Conservation (phyloP, 2,888 invertebrate genomes). For the Lypha dubia region DNA sequence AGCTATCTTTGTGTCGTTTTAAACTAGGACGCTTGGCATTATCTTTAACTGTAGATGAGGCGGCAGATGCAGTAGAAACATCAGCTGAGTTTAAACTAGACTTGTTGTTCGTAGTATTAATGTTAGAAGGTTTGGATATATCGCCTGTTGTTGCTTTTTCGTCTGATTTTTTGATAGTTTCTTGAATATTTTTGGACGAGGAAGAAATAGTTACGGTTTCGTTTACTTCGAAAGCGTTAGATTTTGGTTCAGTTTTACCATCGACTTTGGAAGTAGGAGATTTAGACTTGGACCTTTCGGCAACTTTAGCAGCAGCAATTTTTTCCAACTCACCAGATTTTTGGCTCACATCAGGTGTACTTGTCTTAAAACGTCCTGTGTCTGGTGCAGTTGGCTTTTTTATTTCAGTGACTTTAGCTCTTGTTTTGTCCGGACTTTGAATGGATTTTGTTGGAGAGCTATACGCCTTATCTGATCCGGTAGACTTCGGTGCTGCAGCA, state of each 20-base stretch:
- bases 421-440: conserved; percentile 67
- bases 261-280: conserved; percentile 48
- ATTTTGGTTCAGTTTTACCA: conserved; percentile 20
- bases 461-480: not conserved
- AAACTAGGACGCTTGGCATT: conserved; percentile 77
- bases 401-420: conserved; percentile 76
- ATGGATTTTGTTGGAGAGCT: conserved; percentile 23
- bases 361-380: conserved; percentile 58
- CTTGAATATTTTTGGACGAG: conserved; percentile 13
- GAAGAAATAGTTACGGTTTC: conserved; percentile 15
- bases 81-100: conserved; percentile 17
- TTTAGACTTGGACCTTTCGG: conserved; percentile 66
- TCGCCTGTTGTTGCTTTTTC: conserved; percentile 23
- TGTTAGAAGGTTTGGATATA: not conserved
- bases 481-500: conserved; percentile 6
- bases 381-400: conserved; percentile 66
- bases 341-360: not conserved
- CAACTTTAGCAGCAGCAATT: conserved; percentile 69
- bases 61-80: conserved; percentile 13
- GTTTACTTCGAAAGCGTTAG: conserved; percentile 8
- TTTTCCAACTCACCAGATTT: conserved; percentile 75
- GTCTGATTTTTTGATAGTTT: conserved; percentile 1
- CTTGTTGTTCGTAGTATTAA: conserved; percentile 9
- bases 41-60: conserved; percentile 61
- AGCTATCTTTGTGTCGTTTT: conserved; percentile 80